Evolutionary conservation across 2,113 vertebrate species (phyloP).

Genomic region (Sapajus apella): DNA sequence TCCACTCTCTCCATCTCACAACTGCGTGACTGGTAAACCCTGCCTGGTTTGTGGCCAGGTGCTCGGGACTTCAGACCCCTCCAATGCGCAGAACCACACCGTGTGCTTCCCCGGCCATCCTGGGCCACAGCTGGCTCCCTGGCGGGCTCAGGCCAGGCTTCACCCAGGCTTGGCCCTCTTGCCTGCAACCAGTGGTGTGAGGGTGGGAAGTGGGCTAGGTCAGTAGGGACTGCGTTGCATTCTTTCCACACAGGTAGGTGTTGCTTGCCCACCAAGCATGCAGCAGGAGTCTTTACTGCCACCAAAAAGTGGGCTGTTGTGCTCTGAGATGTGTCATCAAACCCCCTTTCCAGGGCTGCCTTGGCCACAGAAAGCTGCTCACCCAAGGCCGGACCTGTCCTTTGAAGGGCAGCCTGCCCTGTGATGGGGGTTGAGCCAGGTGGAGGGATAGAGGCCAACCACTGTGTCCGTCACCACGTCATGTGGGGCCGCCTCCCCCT

Average conservation of each 20-base stretch:
- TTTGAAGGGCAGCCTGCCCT: rapidly evolving
- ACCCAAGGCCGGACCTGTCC: background rate
- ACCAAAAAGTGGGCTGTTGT: background rate
- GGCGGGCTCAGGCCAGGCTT: background rate
- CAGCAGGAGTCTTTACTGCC: background rate
- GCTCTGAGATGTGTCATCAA: background rate
- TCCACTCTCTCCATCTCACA: background rate
- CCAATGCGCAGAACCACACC: background rate
- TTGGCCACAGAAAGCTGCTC: background rate
- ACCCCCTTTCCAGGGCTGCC: background rate
- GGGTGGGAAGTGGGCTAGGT: too few relatives aligned
- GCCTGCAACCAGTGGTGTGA: rapidly evolving
- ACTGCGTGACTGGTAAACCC: background rate
- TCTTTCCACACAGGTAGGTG: rapidly evolving
- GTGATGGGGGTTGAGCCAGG: rapidly evolving
- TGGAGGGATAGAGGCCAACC: background rate
- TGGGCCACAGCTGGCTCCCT: rapidly evolving
- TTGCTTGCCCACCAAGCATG: background rate
- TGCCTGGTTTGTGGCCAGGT: too few relatives aligned
- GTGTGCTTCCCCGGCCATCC: rapidly evolving
- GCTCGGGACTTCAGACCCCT: background rate
- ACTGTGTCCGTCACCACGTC: too few relatives aligned
- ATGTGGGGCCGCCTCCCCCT: rapidly evolving
- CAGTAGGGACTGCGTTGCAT: rapidly evolving
- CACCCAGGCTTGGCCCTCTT: too few relatives aligned